phyloP scores from a whole-genome alignment of 2,113 vertebrate species.

The Todiramphus saurophagus region DNA sequence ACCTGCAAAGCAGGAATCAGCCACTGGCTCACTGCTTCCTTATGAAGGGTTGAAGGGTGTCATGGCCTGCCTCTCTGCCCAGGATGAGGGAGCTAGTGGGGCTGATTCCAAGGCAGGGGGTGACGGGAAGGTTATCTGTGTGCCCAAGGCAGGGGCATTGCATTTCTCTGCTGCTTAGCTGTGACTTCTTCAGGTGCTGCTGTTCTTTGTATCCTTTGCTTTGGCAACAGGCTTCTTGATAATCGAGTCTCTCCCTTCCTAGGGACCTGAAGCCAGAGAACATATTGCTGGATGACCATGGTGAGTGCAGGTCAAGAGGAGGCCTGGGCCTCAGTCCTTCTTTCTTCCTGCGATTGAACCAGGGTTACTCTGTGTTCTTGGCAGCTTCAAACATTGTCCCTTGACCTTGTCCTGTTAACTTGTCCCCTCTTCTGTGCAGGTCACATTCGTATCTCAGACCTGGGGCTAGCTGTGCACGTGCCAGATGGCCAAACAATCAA shows the following conservation, averaged over 20 bases:
- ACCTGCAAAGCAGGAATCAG: background rate
- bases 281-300: conserved; percentile 93
- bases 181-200: background rate
- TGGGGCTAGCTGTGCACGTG: conserved; percentile 91
- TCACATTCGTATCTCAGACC: conserved; percentile 96
- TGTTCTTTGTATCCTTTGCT: background rate
- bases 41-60: background rate
- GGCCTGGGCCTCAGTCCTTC: background rate
- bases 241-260: background rate
- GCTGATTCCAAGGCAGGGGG: background rate
- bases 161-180: background rate
- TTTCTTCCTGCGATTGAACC: background rate
- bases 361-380: background rate
- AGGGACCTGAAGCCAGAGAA: conserved; percentile 98
- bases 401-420: background rate
- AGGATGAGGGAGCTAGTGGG: background rate
- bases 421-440: conserved; percentile 72
- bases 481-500: conserved; percentile 94
- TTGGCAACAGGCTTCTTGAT: background rate
- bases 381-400: background rate
- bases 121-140: background rate
- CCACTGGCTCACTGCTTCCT: background rate
- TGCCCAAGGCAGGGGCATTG: background rate
- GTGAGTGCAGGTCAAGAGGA: conserved; percentile 73
- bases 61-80: background rate